A percentile compares a stretch with the other conserved stretches of the same genome.
Conservation (phyloP, 2,797 vertebrate species). For the Chaunax sp. region DNA sequence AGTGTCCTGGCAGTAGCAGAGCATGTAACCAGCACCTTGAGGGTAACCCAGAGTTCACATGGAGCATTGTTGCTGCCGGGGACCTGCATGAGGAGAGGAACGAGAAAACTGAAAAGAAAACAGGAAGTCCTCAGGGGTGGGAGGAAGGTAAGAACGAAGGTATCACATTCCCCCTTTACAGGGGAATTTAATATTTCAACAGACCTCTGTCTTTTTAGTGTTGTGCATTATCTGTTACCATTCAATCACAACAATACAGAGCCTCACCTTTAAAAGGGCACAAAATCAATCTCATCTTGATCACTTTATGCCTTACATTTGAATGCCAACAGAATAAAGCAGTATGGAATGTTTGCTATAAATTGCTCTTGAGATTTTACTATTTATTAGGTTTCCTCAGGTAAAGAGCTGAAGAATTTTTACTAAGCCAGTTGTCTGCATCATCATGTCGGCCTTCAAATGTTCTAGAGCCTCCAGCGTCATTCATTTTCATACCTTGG, state of each 20-base stretch:
- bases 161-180: conserved; percentile 57
- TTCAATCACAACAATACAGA: conserved; percentile 4
- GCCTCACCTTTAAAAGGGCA: neutral
- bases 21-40: conserved; percentile 65
- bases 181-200: conserved; percentile 64
- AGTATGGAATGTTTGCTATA: neutral
- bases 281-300: conserved; percentile 1
- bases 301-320: conserved; percentile 10
- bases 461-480: conserved; percentile 51
- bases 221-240: neutral
- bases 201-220: neutral
- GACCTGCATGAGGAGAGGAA: conserved; percentile 67
- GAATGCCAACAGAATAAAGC: neutral
- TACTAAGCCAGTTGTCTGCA: conserved; percentile 50
- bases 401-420: conserved; percentile 39
- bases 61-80: conserved; percentile 81
- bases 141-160: conserved; percentile 86
- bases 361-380: conserved; percentile 28
- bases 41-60: conserved; percentile 77
- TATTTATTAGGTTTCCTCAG: conserved; percentile 31
- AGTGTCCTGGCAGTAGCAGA: conserved; percentile 66
- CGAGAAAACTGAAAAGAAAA: conserved; percentile 64
- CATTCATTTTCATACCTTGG: conserved; percentile 67
- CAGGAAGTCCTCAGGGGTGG: conserved; percentile 80
- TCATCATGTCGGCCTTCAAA: conserved; percentile 44